phyloP scores from a whole-genome alignment of 2,888 invertebrate genomes.

The Carabus problematicus region DNA sequence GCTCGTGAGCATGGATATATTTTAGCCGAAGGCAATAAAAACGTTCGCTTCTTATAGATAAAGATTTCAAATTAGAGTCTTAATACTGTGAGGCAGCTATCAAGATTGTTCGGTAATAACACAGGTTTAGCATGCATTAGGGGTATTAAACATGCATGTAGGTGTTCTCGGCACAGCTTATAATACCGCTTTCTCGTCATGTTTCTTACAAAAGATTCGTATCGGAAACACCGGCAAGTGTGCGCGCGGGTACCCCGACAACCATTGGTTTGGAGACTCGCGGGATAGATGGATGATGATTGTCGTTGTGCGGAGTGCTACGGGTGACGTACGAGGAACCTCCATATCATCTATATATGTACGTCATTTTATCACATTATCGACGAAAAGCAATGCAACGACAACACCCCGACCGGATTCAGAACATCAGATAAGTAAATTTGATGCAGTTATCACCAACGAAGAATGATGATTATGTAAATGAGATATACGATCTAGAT shows the following conservation, averaged over 20 bases:
- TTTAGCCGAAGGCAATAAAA: conserved; percentile 35
- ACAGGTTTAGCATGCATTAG: conserved; percentile 50
- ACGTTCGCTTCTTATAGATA: conserved; percentile 36
- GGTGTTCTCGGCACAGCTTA: conserved; percentile 15
- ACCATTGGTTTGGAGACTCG: not conserved
- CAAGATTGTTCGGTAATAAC: conserved; percentile 47
- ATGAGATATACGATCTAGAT: too few species aligned
- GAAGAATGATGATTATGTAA: too few species aligned
- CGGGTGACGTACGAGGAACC: too few species aligned
- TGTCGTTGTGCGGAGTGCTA: too few species aligned
- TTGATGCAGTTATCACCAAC: too few species aligned
- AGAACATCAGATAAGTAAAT: too few species aligned
- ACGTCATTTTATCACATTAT: too few species aligned
- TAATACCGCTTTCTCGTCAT: conserved; percentile 14
- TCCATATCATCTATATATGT: too few species aligned
- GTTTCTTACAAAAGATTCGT: conserved; percentile 13
- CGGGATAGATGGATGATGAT: too few species aligned
- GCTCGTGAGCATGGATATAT: conserved; percentile 35
- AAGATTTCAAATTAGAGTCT: conserved; percentile 43
- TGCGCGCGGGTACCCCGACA: not conserved
- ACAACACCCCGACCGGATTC: too few species aligned
- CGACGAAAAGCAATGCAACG: too few species aligned
- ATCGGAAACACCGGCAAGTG: conserved; percentile 9
- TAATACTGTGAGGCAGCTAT: conserved; percentile 38
- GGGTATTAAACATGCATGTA: conserved; percentile 45